Percentiles rank a stretch among this genome's conserved stretches.
These are phyloP conservation scores for Elymnias hypermnestra DNA, from an alignment of 1,140 invertebrate genomes.

Conservation along the genomic window DNA sequence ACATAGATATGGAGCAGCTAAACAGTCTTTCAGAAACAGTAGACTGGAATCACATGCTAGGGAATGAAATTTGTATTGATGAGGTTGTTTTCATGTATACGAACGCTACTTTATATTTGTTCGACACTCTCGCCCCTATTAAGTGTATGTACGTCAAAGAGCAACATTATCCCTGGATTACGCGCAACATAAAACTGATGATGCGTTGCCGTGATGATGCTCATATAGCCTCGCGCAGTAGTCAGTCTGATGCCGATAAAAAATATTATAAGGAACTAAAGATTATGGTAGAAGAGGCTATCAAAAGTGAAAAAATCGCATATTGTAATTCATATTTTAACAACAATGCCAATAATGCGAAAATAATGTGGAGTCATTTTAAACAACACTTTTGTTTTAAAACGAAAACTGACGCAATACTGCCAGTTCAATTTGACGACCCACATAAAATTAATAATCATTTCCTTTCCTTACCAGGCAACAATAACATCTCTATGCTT, in stretches of 20 bases:
- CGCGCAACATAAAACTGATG: constrained; percentile 12
- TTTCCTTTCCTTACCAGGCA: constrained; percentile 5
- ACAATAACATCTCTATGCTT: not conserved
- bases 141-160: constrained; percentile 1
- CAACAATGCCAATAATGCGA: constrained; percentile 2
- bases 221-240: not conserved
- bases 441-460: not conserved
- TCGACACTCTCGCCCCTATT: no score
- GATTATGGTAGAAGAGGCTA: not conserved
- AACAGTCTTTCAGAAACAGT: no score
- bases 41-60: no score
- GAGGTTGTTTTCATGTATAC: no score
- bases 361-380: constrained; percentile 5
- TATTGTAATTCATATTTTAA: constrained; percentile 7
- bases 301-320: constrained; percentile 6
- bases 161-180: constrained; percentile 13
- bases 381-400: constrained; percentile 9
- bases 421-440: constrained; percentile 4
- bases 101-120: no score
- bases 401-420: not conserved
- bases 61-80: no score
- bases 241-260: not conserved
- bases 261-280: constrained; percentile 10
- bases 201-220: constrained; percentile 5
- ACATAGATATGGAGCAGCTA: no score